These are phyloP conservation scores for Dendronephthya gigantea DNA, from an alignment of 64 coral and sea anemone species.

Conservation along the genomic window DNA sequence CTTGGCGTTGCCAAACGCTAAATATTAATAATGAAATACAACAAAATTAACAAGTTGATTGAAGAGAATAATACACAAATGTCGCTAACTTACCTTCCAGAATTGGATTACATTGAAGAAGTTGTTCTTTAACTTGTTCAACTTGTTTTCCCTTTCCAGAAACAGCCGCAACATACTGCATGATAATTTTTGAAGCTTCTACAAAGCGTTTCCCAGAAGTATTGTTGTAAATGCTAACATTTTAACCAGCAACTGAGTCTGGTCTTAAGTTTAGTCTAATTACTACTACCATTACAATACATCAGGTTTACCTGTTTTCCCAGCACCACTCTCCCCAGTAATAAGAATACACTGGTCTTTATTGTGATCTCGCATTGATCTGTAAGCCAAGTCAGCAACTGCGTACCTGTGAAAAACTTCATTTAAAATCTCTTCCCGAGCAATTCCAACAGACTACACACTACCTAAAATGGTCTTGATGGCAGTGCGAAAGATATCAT, in stretches of 20 bases:
- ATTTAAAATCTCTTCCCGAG: no score
- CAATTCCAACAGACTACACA: no score
- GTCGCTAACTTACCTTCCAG: constrained; percentile 50
- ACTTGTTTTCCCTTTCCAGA: constrained; percentile 88
- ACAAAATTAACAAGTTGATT: neutral
- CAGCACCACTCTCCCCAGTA: constrained; percentile 92
- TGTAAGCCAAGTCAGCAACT: constrained; percentile 86
- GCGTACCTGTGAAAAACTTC: constrained; percentile 58
- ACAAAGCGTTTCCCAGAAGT: no score
- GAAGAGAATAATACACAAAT: neutral
- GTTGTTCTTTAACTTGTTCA: constrained; percentile 89
- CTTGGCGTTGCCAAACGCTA: constrained; percentile 79
- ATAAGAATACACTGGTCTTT: constrained; percentile 97
- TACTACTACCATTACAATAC: neutral
- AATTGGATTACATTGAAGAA: constrained; percentile 93
- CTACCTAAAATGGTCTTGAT: neutral
- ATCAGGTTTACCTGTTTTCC: constrained; percentile 67
- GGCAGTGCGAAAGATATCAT: no score
- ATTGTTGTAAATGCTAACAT: no score
- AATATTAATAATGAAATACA: neutral
- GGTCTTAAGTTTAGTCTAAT: no score
- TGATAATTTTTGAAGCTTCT: constrained; percentile 98
- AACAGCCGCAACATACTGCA: constrained; percentile 99
- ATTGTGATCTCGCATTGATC: constrained; percentile 96
- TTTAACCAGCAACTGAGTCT: no score